phyloP scores from a whole-genome alignment of 2,888 invertebrate genomes.

The Hermaeophaga mercurialis region DNA sequence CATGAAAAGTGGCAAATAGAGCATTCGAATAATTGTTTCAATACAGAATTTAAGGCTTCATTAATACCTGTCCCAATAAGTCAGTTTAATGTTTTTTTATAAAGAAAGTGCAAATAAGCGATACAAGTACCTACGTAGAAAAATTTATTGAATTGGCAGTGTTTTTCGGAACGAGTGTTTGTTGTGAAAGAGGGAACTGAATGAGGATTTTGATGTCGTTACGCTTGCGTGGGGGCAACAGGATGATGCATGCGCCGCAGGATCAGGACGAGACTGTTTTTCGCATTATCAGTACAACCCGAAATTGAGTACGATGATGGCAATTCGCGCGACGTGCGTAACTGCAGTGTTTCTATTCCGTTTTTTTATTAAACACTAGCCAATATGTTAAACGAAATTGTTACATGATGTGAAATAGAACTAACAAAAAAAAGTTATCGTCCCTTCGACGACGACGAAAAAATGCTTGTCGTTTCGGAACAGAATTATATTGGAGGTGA shows the following conservation, averaged over 20 bases:
- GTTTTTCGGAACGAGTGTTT: too few species aligned
- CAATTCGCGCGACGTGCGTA: neutral
- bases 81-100: too few species aligned
- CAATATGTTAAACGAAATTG: conserved; percentile 4
- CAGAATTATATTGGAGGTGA: conserved; percentile 43
- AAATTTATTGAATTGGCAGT: too few species aligned
- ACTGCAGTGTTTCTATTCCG: neutral
- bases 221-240: conserved; percentile 42
- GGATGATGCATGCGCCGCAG: conserved; percentile 31
- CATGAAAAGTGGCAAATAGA: too few species aligned
- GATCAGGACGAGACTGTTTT: conserved; percentile 20
- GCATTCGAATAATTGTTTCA: too few species aligned
- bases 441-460: conserved; percentile 8
- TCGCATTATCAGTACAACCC: conserved; percentile 22
- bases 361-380: neutral
- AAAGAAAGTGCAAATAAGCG: too few species aligned
- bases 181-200: too few species aligned
- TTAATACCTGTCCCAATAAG: too few species aligned
- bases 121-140: too few species aligned
- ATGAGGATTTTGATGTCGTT: too few species aligned
- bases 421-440: neutral
- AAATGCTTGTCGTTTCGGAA: conserved; percentile 44
- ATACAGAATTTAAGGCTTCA: too few species aligned
- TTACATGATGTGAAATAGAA: conserved; percentile 14
- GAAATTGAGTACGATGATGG: conserved; percentile 15